A percentile compares a stretch with the other conserved stretches of the same genome.
Evolutionary conservation across 2,113 vertebrate genomes (phyloP).

Genomic region (Athene noctua): DNA sequence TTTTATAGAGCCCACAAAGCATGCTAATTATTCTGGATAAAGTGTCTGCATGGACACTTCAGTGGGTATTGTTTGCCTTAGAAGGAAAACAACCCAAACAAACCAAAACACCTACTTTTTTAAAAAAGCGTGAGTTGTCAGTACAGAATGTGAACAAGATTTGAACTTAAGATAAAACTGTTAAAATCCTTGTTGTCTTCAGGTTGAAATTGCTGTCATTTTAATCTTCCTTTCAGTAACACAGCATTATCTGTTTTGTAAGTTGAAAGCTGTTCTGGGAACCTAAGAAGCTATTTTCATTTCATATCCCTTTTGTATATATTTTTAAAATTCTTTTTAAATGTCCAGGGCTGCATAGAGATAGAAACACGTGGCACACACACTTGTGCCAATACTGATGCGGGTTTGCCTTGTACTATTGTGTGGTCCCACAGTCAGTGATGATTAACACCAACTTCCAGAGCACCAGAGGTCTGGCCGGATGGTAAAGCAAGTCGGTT

Average conservation of each 20-base stretch:
- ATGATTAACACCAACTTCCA: not conserved
- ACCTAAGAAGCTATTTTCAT: not conserved
- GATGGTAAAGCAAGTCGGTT: not conserved
- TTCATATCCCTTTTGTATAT: not conserved
- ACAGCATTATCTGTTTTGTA: not conserved
- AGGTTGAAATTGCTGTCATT: not conserved
- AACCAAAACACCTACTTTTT: not conserved
- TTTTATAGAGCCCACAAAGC: not conserved
- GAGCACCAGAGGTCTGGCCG: not conserved
- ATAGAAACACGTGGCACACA: fast-evolving
- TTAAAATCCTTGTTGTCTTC: not conserved
- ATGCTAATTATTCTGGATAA: not conserved
- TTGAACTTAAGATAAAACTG: not conserved
- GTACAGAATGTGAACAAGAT: not conserved
- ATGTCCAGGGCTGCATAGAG: not conserved
- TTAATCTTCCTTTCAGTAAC: not conserved
- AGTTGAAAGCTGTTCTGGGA: not conserved
- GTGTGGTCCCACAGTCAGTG: not conserved
- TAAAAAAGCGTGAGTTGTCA: not conserved
- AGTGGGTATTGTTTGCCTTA: not conserved
- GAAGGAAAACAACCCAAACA: not conserved
- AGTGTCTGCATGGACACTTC: not conserved
- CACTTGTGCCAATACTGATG: not conserved
- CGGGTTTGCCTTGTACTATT: not conserved
- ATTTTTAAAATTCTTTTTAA: not conserved